phyloP scores from a whole-genome alignment of 2,113 vertebrate genomes.

The Puntigrus tetrazona region DNA sequence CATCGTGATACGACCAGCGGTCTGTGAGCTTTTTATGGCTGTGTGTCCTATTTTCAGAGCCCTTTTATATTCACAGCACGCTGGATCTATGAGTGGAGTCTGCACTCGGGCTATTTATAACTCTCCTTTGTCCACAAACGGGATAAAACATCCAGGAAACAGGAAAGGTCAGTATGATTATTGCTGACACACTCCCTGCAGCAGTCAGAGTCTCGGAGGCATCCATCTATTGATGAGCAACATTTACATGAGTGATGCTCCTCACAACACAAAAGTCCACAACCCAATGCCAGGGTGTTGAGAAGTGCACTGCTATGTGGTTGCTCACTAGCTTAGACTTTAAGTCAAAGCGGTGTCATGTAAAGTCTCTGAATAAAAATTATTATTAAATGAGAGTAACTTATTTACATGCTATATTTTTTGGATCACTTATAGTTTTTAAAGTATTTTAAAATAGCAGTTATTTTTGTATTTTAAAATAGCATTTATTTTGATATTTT shows the following conservation, averaged over 20 bases:
- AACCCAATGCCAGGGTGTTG: background rate
- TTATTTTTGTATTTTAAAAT: too few relatives aligned
- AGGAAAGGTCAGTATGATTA: slow-evolving; percentile 23
- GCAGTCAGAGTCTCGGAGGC: background rate
- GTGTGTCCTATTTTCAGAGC: slow-evolving; percentile 28
- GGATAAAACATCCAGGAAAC: slow-evolving; percentile 21
- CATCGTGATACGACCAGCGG: background rate
- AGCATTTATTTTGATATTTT: too few relatives aligned
- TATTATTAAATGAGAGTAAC: too few relatives aligned
- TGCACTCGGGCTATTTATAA: slow-evolving; percentile 37
- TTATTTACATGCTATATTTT: too few relatives aligned
- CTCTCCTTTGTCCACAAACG: background rate
- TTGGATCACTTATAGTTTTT: too few relatives aligned
- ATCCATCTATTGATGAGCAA: background rate
- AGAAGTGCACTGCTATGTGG: too few relatives aligned
- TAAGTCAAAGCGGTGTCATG: background rate
- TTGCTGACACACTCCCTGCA: slow-evolving; percentile 21
- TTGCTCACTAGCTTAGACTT: background rate
- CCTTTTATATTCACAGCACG: slow-evolving; percentile 37
- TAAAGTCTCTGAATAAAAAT: background rate
- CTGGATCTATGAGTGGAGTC: slow-evolving; percentile 11
- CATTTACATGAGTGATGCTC: background rate
- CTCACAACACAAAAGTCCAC: background rate
- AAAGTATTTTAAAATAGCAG: too few relatives aligned
- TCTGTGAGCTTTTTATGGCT: slow-evolving; percentile 40